phyloP scores from a whole-genome alignment of 2,797 vertebrate genomes.

The Onychomys leucogaster region DNA sequence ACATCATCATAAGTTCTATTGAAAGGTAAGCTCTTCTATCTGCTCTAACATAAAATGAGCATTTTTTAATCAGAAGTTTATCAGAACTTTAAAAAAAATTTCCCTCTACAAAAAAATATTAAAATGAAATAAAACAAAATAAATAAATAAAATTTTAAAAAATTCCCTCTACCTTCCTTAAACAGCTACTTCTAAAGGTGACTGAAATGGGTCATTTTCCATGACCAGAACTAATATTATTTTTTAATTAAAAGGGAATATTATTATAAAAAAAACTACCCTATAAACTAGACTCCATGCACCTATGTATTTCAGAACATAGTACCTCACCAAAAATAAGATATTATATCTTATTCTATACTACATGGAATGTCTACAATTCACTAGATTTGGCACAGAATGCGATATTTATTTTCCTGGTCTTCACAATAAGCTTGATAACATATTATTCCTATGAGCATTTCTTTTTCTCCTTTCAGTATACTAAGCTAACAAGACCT shows the following conservation, averaged over 20 bases:
- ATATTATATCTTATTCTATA: not conserved
- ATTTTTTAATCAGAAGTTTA: not conserved
- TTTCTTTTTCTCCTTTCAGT: not conserved
- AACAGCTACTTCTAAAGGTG: not conserved
- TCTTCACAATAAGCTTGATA: not conserved
- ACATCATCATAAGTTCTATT: not conserved
- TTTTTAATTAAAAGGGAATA: conserved; percentile 16
- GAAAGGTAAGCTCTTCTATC: not conserved
- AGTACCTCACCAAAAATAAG: not conserved
- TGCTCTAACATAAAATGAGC: not conserved
- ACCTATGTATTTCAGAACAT: not conserved
- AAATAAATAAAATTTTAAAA: too few relatives aligned
- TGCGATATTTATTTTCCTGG: not conserved
- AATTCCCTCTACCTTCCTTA: not conserved
- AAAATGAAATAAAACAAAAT: too few relatives aligned
- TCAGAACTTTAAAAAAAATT: not conserved
- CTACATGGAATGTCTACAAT: not conserved
- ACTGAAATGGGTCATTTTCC: not conserved
- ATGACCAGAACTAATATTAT: not conserved
- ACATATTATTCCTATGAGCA: not conserved
- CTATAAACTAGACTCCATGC: not conserved
- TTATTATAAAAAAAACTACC: not conserved
- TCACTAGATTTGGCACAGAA: not conserved
- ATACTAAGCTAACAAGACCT: not conserved
- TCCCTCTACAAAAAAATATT: too few relatives aligned